Percentiles rank a stretch among this genome's conserved stretches.
Conservation (phyloP, 2,113 vertebrate species). For the Sakesphorus luctuosus region DNA sequence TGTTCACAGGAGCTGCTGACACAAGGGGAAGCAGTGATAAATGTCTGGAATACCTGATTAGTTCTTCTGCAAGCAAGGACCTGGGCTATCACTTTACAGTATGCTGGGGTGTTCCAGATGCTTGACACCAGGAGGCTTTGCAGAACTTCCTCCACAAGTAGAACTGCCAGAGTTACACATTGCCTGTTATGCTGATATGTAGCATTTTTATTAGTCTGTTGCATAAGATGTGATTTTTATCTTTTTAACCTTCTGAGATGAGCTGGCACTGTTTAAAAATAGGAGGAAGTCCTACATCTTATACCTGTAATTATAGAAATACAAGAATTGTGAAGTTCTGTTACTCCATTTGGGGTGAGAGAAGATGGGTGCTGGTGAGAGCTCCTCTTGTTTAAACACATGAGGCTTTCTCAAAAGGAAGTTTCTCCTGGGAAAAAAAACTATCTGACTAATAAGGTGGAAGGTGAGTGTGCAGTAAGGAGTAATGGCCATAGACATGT, state of each 20-base stretch:
- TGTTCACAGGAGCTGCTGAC: neutral
- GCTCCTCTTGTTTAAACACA: neutral
- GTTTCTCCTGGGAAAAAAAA: neutral
- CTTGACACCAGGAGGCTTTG: neutral
- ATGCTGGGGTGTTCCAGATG: neutral
- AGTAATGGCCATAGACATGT: neutral
- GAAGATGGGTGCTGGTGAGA: neutral
- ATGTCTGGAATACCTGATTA: neutral
- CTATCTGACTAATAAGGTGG: neutral
- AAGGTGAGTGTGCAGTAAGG: neutral
- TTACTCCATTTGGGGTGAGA: neutral
- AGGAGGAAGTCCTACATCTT: neutral
- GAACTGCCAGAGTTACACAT: neutral
- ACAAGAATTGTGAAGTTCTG: neutral
- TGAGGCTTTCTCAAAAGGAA: neutral
- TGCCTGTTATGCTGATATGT: neutral
- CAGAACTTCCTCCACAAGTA: neutral
- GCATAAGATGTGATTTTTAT: neutral
- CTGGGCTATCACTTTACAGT: neutral
- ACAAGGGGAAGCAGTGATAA: neutral
- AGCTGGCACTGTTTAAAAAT: neutral
- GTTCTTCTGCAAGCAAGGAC: neutral
- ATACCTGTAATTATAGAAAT: neutral
- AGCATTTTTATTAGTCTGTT: neutral
- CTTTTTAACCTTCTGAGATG: neutral